Evolutionary conservation across 2,113 vertebrate genomes (phyloP).

Genomic region (Pomatorhinus ruficollis): DNA sequence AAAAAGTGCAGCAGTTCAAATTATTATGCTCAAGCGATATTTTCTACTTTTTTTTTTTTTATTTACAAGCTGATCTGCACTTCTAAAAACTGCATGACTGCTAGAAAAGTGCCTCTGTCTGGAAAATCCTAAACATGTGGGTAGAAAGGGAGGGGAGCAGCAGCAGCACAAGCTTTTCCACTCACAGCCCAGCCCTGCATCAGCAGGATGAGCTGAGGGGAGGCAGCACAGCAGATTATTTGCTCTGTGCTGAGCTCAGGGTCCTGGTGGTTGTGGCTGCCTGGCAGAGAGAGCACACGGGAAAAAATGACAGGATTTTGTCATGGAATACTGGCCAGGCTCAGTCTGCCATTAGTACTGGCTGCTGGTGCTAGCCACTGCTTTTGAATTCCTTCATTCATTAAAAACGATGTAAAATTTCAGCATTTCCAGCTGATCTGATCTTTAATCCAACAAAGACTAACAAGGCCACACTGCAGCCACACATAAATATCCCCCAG

Average conservation of each 20-base stretch:
- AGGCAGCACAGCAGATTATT: no score
- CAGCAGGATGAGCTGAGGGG: background rate
- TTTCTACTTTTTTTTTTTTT: background rate
- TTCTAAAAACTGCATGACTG: background rate
- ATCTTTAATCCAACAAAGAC: background rate
- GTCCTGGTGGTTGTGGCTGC: accelerated
- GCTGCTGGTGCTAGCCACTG: background rate
- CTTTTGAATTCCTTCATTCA: background rate
- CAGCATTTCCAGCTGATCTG: background rate
- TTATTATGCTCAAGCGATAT: background rate
- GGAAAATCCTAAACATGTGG: background rate
- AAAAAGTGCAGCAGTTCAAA: background rate
- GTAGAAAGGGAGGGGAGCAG: background rate
- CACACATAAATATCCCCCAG: no score
- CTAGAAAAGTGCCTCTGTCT: background rate
- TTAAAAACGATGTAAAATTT: background rate
- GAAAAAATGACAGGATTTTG: accelerated
- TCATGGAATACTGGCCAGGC: background rate
- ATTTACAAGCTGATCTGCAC: background rate
- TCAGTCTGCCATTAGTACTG: background rate
- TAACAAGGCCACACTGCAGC: background rate
- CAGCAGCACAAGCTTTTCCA: background rate
- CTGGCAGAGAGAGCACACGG: background rate
- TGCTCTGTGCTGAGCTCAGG: background rate
- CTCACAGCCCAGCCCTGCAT: background rate